Evolutionary conservation across 2,113 vertebrate species (phyloP).

Genomic region (Stigmatopora argus): DNA sequence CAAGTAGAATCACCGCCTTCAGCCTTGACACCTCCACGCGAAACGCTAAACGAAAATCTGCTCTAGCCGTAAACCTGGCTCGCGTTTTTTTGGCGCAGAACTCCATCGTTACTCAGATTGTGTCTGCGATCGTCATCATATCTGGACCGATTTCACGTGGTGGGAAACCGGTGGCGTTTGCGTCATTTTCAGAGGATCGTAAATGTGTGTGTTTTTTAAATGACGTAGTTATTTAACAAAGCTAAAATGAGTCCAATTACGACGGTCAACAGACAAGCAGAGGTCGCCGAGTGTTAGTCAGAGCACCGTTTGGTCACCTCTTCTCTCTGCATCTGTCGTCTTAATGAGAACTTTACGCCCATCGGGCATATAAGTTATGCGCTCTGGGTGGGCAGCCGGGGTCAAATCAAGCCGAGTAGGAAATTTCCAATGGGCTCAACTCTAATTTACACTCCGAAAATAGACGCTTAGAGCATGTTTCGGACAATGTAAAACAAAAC

Average conservation of each 20-base stretch:
- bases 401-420: background rate
- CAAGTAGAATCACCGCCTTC: constrained; percentile 38
- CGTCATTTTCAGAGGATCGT: background rate
- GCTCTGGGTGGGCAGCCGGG: background rate
- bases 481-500: background rate
- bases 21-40: constrained; percentile 19
- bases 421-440: background rate
- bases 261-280: constrained; percentile 9
- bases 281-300: background rate
- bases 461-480: background rate
- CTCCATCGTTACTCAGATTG: background rate
- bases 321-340: constrained; percentile 16
- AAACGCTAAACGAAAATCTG: background rate
- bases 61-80: background rate
- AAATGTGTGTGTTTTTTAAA: background rate
- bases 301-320: constrained; percentile 1
- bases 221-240: background rate
- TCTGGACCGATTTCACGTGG: too few relatives aligned
- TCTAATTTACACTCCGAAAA: background rate
- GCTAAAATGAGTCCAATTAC: background rate
- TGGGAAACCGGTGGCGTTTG: too few relatives aligned
- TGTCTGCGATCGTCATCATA: background rate
- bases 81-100: background rate
- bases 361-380: background rate
- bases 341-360: constrained; percentile 18